phyloP scores from a whole-genome alignment of 2,888 invertebrate species.

The Hoplodrina blanda region DNA sequence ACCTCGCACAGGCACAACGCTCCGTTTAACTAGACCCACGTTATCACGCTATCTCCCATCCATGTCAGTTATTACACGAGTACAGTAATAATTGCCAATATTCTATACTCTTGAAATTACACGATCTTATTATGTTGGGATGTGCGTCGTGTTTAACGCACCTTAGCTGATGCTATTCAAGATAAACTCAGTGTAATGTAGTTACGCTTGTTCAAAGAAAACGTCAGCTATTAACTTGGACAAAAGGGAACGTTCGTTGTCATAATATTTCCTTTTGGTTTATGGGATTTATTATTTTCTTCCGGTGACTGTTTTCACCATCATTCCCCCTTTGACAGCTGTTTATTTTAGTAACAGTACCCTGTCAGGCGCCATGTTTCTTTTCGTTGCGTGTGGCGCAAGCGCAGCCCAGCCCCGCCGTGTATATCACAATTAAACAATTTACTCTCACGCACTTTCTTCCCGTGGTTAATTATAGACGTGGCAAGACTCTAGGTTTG shows the following conservation, averaged over 20 bases:
- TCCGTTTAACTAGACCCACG: constrained; percentile 49
- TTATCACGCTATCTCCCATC: constrained; percentile 53
- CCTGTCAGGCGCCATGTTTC: constrained; percentile 66
- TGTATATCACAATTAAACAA: constrained; percentile 84
- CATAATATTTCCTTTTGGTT: constrained; percentile 72
- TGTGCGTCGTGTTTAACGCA: constrained; percentile 48
- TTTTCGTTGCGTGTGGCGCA: constrained; percentile 73
- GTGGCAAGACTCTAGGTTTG: constrained; percentile 69
- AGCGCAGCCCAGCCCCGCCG: constrained; percentile 70
- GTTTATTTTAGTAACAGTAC: constrained; percentile 75
- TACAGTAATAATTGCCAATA: constrained; percentile 60
- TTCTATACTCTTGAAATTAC: constrained; percentile 47
- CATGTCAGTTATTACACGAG: constrained; percentile 53
- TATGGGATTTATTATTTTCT: constrained; percentile 71
- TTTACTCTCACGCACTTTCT: constrained; percentile 86
- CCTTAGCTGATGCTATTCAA: constrained; percentile 34
- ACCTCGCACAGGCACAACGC: constrained; percentile 49
- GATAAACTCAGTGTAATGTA: constrained; percentile 47
- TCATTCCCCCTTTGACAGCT: constrained; percentile 69
- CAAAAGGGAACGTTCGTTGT: constrained; percentile 48
- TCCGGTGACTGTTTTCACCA: constrained; percentile 72
- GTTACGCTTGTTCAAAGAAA: constrained; percentile 22
- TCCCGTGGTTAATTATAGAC: constrained; percentile 79
- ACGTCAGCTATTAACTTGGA: constrained; percentile 41
- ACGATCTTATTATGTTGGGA: constrained; percentile 53